Conservation (phyloP, 2,888 invertebrate genomes). For the Leucozona laternaria region DNA sequence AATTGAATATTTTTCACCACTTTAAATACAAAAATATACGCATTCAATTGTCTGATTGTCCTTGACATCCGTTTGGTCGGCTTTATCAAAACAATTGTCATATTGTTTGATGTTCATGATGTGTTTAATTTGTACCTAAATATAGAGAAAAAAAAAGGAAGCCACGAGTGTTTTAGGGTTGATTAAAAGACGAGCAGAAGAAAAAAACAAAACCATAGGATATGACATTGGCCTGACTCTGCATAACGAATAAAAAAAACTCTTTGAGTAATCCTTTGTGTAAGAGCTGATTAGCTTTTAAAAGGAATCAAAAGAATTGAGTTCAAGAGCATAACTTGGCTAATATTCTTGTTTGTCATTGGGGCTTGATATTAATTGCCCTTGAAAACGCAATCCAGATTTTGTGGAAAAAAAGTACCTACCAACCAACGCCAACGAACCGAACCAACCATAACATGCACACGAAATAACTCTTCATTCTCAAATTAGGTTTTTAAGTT, state of each 20-base stretch:
- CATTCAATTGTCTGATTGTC: constrained; percentile 36
- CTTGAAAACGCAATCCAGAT: constrained; percentile 67
- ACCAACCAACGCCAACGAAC: not conserved
- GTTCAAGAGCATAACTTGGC: constrained; percentile 71
- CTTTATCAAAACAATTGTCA: constrained; percentile 73
- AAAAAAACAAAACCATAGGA: constrained; percentile 3
- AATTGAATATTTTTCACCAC: constrained; percentile 36
- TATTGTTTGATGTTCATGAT: constrained; percentile 66
- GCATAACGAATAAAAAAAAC: constrained; percentile 51
- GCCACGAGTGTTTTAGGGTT: constrained; percentile 21
- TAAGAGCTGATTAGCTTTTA: constrained; percentile 71
- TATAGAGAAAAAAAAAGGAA: not conserved
- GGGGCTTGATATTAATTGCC: constrained; percentile 68
- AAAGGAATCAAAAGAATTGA: constrained; percentile 73
- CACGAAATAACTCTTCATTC: constrained; percentile 32
- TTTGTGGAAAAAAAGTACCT: constrained; percentile 12
- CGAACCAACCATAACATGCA: constrained; percentile 37
- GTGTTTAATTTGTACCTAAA: constrained; percentile 34
- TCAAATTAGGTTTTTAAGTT: constrained; percentile 61
- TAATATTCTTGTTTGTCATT: constrained; percentile 67
- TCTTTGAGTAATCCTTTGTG: constrained; percentile 53
- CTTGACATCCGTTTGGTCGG: constrained; percentile 66
- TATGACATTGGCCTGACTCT: constrained; percentile 51
- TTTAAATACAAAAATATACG: constrained; percentile 36
- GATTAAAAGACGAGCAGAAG: constrained; percentile 31